phyloP scores from a whole-genome alignment of 2,797 vertebrate species.

The Crenichthys baileyi region DNA sequence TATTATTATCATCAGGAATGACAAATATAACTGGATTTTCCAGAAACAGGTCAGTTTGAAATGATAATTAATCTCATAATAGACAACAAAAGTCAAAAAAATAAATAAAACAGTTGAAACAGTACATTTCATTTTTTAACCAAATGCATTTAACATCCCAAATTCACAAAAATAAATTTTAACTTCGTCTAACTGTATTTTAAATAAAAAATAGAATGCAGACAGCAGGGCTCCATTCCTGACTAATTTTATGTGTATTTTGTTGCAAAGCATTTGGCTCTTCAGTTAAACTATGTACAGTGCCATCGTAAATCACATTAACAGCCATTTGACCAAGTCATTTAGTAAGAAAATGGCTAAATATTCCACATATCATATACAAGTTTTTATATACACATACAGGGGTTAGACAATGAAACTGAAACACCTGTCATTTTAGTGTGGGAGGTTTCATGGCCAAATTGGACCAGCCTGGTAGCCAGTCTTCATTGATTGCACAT shows the following conservation, averaged over 20 bases:
- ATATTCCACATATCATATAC: no score
- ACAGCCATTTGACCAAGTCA: neutral
- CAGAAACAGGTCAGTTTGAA: neutral
- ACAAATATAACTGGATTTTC: conserved; percentile 3
- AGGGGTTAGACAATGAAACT: no score
- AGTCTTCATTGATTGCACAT: no score
- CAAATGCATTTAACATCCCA: neutral
- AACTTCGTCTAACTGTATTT: neutral
- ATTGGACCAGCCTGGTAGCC: no score
- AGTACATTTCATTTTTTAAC: neutral
- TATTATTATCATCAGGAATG: conserved; percentile 10
- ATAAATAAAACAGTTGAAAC: neutral
- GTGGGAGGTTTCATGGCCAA: no score
- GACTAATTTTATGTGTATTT: neutral
- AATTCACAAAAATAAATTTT: neutral
- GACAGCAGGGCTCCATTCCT: neutral
- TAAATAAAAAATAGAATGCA: neutral
- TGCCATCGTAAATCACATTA: neutral
- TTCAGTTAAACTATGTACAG: neutral
- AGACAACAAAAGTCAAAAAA: neutral
- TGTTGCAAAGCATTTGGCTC: neutral
- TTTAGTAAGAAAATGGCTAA: neutral
- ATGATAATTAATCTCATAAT: neutral
- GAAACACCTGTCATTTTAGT: no score
- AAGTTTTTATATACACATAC: no score